Base-by-base conservation (phyloP, 1,140 invertebrate genomes). In the Araneus ventricosus region DNA sequence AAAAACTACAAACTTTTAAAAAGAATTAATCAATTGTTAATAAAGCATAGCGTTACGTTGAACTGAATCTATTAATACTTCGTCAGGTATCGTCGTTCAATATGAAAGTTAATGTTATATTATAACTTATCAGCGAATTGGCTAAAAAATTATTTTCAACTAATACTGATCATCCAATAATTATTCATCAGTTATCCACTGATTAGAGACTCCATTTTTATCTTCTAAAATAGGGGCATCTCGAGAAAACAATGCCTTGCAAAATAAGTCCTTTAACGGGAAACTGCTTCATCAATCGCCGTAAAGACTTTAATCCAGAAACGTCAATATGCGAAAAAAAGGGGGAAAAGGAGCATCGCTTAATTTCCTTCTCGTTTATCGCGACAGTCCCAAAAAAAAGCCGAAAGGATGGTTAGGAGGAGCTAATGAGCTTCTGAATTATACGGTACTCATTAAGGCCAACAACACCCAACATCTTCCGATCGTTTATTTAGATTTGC, bases 371-470 rank as follows among this genome's bases (percentile, higher is more conserved):
- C 63, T 67, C 10, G 27, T 67, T 67, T 67, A 67, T 67, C 24
- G 8, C 14, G 24, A 14, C 2, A 1, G 10, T 27, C 4, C 0
- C 7, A 27, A 27, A 67, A 30, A 67, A 8, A 67, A n/a, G 17
- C 10, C 8, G 20, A 27, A 67, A 67, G 27, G 63, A 67, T 14
- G 63, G n/a, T 67, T 67, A 67, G 63, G 63, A 67, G 63, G 2
- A 67, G 24, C n/a, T 30, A 67, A 67, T 67, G 63, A 67, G 63
- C 63, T 67, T 67, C 63, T 67, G 27, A 67, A 67, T 67, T 67
- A 67, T 67, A n/a, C 63, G 63, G 63, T 67, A 67, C n/a, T 67
- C 63, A 67, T 67, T 67, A 67, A 67, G 63, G 63, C 63, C 63
- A 67, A 67, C 63, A 67, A 67, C 63, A 67, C n/a, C 10, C 63